Conservation (phyloP, 2,797 vertebrate species). For the Eulemur albifrons region DNA sequence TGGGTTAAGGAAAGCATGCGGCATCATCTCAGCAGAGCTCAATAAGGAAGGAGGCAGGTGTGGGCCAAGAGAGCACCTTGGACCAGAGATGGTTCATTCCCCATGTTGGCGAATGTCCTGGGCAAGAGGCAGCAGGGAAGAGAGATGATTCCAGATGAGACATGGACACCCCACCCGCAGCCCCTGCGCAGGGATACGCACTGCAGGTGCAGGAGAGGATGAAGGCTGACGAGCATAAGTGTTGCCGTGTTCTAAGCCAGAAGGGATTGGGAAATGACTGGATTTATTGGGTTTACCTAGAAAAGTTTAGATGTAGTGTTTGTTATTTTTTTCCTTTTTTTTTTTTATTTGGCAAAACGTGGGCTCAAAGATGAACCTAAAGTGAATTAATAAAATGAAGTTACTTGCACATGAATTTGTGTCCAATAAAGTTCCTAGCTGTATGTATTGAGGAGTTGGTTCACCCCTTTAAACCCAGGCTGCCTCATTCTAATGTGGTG, state of each 20-base stretch:
- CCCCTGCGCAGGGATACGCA: no score
- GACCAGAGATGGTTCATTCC: not conserved
- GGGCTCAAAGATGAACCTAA: not conserved
- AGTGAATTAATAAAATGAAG: not conserved
- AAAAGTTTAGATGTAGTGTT: not conserved
- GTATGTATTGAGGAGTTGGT: not conserved
- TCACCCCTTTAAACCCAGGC: not conserved
- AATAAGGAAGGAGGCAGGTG: no score
- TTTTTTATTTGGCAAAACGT: not conserved
- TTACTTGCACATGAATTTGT: not conserved
- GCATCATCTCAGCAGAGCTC: not conserved
- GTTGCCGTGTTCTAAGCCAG: not conserved
- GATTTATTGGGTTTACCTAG: not conserved
- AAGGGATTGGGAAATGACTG: not conserved
- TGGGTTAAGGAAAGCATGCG: not conserved
- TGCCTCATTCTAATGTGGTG: not conserved
- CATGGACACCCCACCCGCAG: not conserved
- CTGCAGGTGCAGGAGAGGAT: not conserved
- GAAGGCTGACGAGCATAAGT: not conserved
- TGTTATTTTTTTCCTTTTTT: not conserved
- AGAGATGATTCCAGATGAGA: not conserved
- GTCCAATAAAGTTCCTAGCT: not conserved
- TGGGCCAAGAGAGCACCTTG: not conserved
- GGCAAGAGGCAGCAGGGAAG: not conserved
- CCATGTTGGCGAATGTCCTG: not conserved